phyloP scores from a whole-genome alignment of 2,797 vertebrate genomes.

The Neostethus bicornis region DNA sequence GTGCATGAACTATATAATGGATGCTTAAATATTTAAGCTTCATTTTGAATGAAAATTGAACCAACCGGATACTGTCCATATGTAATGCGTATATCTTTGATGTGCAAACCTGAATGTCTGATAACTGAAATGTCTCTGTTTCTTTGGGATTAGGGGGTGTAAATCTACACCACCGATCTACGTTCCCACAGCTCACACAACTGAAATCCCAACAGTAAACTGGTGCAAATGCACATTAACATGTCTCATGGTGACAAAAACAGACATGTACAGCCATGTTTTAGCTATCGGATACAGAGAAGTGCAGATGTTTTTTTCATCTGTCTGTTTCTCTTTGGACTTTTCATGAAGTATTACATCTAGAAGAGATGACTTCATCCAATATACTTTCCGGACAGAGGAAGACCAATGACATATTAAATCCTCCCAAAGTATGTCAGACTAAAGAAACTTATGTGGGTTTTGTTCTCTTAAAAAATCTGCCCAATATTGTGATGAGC shows the following conservation, averaged over 20 bases:
- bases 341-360: no score
- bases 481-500: no score
- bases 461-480: no score
- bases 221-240: slow-evolving; percentile 33
- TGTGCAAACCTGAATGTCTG: slow-evolving; percentile 23
- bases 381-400: slow-evolving; percentile 52
- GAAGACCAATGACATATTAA: slow-evolving; percentile 40
- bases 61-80: slow-evolving; percentile 1
- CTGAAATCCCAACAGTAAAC: slow-evolving; percentile 16
- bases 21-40: slow-evolving; percentile 23
- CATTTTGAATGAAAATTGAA: slow-evolving; percentile 26
- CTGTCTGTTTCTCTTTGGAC: slow-evolving; percentile 8
- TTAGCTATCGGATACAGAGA: slow-evolving; percentile 29
- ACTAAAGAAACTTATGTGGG: no score
- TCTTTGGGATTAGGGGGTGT: slow-evolving; percentile 32
- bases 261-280: slow-evolving; percentile 52
- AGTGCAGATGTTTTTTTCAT: slow-evolving; percentile 48
- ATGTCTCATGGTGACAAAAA: slow-evolving; percentile 31
- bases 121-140: slow-evolving; percentile 35
- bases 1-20: not conserved
- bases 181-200: slow-evolving; percentile 54
- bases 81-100: slow-evolving; percentile 19
- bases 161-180: slow-evolving; percentile 46
- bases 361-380: slow-evolving; percentile 49
- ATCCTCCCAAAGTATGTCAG: no score